These are phyloP conservation scores for Agonum fuliginosum DNA, from an alignment of 2,888 invertebrate species.

Conservation along the genomic window DNA sequence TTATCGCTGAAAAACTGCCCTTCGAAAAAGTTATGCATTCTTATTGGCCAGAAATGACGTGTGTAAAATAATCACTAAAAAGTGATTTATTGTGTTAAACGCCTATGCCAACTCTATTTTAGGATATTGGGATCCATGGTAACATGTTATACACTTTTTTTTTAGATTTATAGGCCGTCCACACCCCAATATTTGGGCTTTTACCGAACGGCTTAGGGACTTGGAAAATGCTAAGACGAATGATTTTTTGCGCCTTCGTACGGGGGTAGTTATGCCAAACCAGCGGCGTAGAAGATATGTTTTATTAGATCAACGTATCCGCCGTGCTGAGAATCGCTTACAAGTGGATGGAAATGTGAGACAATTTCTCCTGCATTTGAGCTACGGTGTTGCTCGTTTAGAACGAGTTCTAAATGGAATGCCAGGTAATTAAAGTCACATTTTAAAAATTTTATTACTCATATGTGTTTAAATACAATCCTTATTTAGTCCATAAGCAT, in stretches of 20 bases:
- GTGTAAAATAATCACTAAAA: too few relatives aligned
- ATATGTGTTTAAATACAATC: neutral
- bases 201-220: neutral
- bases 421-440: neutral
- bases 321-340: neutral
- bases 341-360: neutral
- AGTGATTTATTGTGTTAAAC: too few relatives aligned
- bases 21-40: too few relatives aligned
- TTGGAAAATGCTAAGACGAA: neutral
- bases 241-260: neutral
- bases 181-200: slow-evolving; percentile 9
- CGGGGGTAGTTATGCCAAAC: neutral
- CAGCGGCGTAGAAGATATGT: neutral
- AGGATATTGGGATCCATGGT: too few relatives aligned
- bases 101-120: too few relatives aligned
- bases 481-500: neutral
- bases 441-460: too few relatives aligned
- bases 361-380: neutral
- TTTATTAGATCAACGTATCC: neutral
- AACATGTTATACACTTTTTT: too few relatives aligned
- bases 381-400: neutral
- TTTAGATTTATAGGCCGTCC: neutral
- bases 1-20: too few relatives aligned
- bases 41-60: too few relatives aligned
- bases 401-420: neutral